Conservation (phyloP, 2,797 vertebrate species). For the Anomalospiza imberbis region DNA sequence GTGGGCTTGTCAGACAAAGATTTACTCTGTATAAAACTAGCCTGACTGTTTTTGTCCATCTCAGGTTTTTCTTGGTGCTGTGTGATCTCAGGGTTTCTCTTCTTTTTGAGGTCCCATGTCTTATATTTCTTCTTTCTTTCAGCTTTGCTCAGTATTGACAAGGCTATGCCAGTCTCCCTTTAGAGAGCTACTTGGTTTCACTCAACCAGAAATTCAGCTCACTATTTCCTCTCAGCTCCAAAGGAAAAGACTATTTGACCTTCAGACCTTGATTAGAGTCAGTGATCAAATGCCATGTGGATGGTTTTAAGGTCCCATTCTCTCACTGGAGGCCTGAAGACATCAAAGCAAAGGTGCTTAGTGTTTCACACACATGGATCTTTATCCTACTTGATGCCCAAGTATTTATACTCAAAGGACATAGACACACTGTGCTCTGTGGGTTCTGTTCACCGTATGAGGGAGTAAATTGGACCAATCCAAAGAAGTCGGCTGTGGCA, state of each 20-base stretch:
- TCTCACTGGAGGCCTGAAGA: background rate
- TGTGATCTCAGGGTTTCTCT: background rate
- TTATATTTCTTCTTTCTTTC: background rate
- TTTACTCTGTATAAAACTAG: background rate
- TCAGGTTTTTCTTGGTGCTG: background rate
- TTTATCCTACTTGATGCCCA: background rate
- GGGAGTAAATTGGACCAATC: background rate
- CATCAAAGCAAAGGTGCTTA: background rate
- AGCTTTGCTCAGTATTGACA: background rate
- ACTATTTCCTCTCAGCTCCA: background rate
- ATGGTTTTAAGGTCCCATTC: background rate
- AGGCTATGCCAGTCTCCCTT: background rate
- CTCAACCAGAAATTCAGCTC: background rate
- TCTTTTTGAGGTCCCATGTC: background rate
- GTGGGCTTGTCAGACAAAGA: background rate
- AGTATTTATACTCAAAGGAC: background rate
- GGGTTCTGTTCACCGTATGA: background rate
- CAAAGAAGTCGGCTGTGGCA: background rate
- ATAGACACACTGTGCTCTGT: rapidly evolving
- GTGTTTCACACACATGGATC: background rate
- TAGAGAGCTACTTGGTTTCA: background rate
- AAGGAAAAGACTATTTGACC: background rate
- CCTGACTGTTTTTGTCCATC: slow-evolving; percentile 3
- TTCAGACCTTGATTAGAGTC: background rate
- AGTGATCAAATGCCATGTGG: background rate